phyloP scores from a whole-genome alignment of 2,113 vertebrate genomes.

The Sula dactylatra region DNA sequence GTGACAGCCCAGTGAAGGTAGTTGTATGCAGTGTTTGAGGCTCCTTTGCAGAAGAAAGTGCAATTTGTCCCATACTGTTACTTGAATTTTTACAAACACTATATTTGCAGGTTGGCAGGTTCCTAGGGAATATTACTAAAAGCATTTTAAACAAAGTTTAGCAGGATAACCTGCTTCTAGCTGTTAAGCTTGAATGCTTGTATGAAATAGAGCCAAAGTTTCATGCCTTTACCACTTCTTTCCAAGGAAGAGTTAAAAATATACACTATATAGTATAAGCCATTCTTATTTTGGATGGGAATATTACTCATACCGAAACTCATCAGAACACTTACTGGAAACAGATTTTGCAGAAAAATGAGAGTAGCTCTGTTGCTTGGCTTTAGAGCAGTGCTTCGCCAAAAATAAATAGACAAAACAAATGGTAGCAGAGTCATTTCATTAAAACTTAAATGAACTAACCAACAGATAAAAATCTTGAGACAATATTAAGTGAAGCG shows the following conservation, averaged over 20 bases:
- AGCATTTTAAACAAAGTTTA: not conserved
- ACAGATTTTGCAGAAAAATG: slow-evolving; percentile 33
- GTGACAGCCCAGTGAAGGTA: not conserved
- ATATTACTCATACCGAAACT: slow-evolving; percentile 1
- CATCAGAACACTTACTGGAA: not conserved
- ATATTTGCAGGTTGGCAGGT: not conserved
- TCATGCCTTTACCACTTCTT: not conserved
- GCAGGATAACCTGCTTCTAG: not conserved
- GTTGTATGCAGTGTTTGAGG: not conserved
- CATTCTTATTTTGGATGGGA: not conserved
- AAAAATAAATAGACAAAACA: not conserved
- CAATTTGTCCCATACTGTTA: not conserved
- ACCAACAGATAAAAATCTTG: slow-evolving; percentile 10
- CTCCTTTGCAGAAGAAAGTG: not conserved
- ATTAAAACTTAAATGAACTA: slow-evolving; percentile 27
- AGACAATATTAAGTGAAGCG: not conserved
- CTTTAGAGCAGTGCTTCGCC: not conserved
- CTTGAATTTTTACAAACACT: not conserved
- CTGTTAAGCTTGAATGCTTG: not conserved
- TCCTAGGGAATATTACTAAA: not conserved
- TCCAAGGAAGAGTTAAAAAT: not conserved
- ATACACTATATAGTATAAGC: not conserved
- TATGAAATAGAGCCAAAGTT: not conserved
- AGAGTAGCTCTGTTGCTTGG: not conserved
- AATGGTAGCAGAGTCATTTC: not conserved